phyloP scores from a whole-genome alignment of 2,888 invertebrate genomes.

The Amiota mariae region DNA sequence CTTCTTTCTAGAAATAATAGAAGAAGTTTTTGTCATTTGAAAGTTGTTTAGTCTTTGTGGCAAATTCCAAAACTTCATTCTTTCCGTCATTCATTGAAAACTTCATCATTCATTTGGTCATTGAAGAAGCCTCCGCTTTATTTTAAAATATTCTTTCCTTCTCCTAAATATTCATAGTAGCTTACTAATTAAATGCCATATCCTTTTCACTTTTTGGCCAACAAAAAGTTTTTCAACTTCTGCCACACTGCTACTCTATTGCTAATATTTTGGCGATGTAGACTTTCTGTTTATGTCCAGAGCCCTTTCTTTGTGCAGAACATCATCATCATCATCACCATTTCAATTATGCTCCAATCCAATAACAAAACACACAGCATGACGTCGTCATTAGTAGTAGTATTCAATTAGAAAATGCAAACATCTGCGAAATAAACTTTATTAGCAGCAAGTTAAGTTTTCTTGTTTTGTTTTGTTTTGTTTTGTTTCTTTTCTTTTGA shows the following conservation, averaged over 20 bases:
- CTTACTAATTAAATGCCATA: conserved; percentile 25
- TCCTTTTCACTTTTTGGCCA: conserved; percentile 9
- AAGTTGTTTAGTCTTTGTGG: too few species aligned
- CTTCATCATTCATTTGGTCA: too few species aligned
- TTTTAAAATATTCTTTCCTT: background rate
- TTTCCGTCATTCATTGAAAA: background rate
- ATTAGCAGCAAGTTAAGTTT: background rate
- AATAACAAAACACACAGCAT: too few species aligned
- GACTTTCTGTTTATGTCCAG: too few species aligned
- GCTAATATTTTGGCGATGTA: background rate
- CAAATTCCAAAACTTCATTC: background rate
- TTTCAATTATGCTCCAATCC: too few species aligned
- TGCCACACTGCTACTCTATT: conserved; percentile 4
- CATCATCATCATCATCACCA: too few species aligned
- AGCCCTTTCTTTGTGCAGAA: too few species aligned
- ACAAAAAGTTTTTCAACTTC: background rate
- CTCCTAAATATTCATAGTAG: background rate
- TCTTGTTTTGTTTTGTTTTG: background rate
- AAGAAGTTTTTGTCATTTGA: too few species aligned
- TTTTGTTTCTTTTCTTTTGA: background rate
- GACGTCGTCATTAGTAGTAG: background rate
- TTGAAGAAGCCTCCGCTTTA: too few species aligned
- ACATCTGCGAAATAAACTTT: conserved; percentile 15
- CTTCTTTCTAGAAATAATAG: too few species aligned
- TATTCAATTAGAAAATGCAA: conserved; percentile 29